phyloP scores from a whole-genome alignment of 2,797 vertebrate genomes.

The Rhynchonycteris naso region DNA sequence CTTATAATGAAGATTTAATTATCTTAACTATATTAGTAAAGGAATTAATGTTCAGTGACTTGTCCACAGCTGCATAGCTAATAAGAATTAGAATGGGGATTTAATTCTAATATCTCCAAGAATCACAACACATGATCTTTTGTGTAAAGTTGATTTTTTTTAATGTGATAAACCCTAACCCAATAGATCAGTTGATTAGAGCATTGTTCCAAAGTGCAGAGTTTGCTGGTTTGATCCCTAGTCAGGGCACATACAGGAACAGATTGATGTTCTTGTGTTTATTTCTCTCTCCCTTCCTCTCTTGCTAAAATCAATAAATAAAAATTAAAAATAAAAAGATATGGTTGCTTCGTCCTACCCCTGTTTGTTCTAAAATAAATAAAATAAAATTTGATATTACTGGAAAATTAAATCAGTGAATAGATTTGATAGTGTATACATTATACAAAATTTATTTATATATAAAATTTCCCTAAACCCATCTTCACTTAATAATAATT shows the following conservation, averaged over 20 bases:
- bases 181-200: too few relatives aligned
- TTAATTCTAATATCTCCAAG: conserved; percentile 52
- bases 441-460: conserved; percentile 1
- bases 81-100: conserved; percentile 27
- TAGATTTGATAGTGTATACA: conserved; percentile 1
- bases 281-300: too few relatives aligned
- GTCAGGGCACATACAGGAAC: too few relatives aligned
- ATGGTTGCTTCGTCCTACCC: too few relatives aligned
- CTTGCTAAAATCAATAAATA: too few relatives aligned
- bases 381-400: background rate
- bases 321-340: too few relatives aligned
- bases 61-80: background rate
- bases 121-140: conserved; percentile 12
- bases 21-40: conserved; percentile 65
- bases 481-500: conserved; percentile 11
- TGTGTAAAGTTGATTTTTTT: background rate
- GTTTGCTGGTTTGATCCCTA: too few relatives aligned
- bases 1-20: conserved; percentile 66
- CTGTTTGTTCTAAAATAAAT: too few relatives aligned
- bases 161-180: background rate
- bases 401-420: background rate
- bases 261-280: too few relatives aligned
- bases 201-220: too few relatives aligned
- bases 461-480: background rate
- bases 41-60: conserved; percentile 57